Evolutionary conservation across 2,113 vertebrate genomes (phyloP), one percentile per base, ranked within the genome.

Genomic region (Solenodon paradoxus): DNA sequence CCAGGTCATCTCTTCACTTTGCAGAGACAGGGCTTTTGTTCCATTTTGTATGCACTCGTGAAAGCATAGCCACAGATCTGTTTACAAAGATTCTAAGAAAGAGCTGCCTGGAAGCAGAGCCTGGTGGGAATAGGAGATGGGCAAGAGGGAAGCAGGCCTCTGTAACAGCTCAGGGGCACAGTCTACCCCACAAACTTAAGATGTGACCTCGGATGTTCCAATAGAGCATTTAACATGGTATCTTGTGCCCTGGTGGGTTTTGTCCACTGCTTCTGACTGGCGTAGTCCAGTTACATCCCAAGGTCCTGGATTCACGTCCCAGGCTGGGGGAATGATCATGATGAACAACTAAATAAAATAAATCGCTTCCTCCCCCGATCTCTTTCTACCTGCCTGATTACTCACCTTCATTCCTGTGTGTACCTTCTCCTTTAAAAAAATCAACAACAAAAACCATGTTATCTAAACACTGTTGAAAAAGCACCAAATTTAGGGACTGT

Each of bases 41-140:
- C 1, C 47, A 11, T 35, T 75, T 49, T 69, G 32, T 3, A 20
- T 30, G 12, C 3, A 77, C n/a, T 89, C 59, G 42, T 17, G 40
- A 61, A 32, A 51, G 26, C 3, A 24, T 35, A 19, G 32, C 8
- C 22, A 55, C 12, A 20, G 15, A 32, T 40, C 57, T 3, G 40
- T 35, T 87, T 49, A 8, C 2, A 57, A n/a, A 35, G 40, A 3
- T 61, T 90, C 64, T 57, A 11, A 59, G n/a, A 64, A 63, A 75
- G 32, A n/a, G 12, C 51, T 35, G 9, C 7, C 47, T 30, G 6
- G 32, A 77, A 42, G 55, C 55, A 77, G 55, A 68, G 32, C 19
- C 47, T 7, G 16, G 2, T 30, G 2, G 9, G 13, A 32, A 24
- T 8, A 3, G 1, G 0, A 9, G 7, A 30, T 16, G 3, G 15